Conservation (phyloP, 2,113 vertebrate genomes). For the Pagrus major region DNA sequence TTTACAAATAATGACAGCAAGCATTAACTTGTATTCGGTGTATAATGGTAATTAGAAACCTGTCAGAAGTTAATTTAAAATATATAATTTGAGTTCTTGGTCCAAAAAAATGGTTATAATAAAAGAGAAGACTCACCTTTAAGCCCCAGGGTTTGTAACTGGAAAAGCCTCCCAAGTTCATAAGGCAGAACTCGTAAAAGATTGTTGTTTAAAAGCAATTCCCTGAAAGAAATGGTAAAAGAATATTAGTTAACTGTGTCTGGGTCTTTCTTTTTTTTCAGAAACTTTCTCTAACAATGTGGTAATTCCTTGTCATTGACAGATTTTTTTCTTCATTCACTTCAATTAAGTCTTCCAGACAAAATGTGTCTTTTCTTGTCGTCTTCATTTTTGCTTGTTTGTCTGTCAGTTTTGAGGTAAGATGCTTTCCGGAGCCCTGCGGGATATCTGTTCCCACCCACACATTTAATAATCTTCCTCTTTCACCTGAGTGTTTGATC, state of each 20-base stretch:
- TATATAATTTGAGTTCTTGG: background rate
- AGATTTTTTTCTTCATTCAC: conserved; percentile 4
- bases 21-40: background rate
- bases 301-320: background rate
- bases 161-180: conserved; percentile 99
- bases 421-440: background rate
- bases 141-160: conserved; percentile 96
- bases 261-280: background rate
- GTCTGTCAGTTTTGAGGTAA: background rate
- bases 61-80: background rate
- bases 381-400: background rate
- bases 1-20: background rate
- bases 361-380: background rate
- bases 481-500: background rate
- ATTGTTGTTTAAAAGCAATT: conserved; percentile 99
- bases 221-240: conserved; percentile 85
- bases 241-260: background rate
- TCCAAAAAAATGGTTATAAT: background rate
- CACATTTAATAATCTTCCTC: background rate
- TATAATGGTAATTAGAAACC: background rate
- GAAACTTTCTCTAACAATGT: background rate
- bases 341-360: background rate
- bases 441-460: background rate
- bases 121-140: conserved; percentile 87
- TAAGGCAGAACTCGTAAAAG: conserved; percentile 99